A percentile compares a stretch with the other conserved stretches of the same genome.
These are phyloP conservation scores for Tridacna crocea DNA, from an alignment of 2,888 invertebrate species.

Conservation along the genomic window DNA sequence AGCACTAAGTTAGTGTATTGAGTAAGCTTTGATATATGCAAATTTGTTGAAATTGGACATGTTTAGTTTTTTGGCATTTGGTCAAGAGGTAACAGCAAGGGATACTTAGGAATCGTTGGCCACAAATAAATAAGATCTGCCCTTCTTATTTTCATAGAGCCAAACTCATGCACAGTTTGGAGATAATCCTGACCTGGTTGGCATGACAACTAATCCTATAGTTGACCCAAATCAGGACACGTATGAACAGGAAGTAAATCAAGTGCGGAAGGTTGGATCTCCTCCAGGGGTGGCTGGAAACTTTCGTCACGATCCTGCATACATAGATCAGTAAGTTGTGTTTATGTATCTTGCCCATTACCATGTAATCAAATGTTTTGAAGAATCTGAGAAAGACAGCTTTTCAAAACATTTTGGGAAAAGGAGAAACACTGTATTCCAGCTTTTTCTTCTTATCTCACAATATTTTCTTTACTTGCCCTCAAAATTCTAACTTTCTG, in stretches of 20 bases:
- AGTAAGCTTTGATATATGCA: too few relatives aligned
- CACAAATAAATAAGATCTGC: too few relatives aligned
- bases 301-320: constrained; percentile 53
- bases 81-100: too few relatives aligned
- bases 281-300: constrained; percentile 60
- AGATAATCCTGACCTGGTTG: constrained; percentile 52
- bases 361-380: neutral
- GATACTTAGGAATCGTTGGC: too few relatives aligned
- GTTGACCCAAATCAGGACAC: constrained; percentile 25
- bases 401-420: neutral
- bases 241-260: constrained; percentile 53
- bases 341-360: neutral
- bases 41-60: too few relatives aligned
- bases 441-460: neutral
- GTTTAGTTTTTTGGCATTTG: too few relatives aligned
- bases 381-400: neutral
- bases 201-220: constrained; percentile 1
- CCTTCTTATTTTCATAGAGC: constrained; percentile 36
- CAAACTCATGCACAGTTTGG: constrained; percentile 45
- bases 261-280: constrained; percentile 62
- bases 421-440: neutral
- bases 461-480: neutral
- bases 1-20: too few relatives aligned
- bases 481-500: too few relatives aligned
- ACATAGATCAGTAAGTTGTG: constrained; percentile 61